Conservation (phyloP, 1,140 invertebrate species). For the Meteorus sp. region DNA sequence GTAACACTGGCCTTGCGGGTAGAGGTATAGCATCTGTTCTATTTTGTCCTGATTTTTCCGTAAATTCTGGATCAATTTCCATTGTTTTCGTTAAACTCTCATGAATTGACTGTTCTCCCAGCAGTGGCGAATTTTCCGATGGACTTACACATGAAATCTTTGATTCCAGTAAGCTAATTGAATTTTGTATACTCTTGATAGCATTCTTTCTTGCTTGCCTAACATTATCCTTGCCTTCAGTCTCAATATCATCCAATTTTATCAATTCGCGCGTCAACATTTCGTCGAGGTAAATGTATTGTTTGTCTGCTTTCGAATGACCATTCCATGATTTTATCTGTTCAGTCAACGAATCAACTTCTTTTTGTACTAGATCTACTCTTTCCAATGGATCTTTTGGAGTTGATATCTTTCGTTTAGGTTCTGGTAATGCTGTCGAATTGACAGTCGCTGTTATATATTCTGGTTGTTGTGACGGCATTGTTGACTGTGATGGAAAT, state of each 20-base stretch:
- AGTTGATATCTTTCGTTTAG: conserved; percentile 52
- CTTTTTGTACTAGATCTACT: conserved; percentile 78
- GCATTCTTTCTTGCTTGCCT: conserved; percentile 82
- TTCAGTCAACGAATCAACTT: conserved; percentile 75
- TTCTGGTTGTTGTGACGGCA: conserved; percentile 33
- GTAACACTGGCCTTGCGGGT: conserved; percentile 30
- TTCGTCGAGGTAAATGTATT: conserved; percentile 88
- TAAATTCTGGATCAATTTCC: too few species aligned
- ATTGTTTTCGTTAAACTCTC: too few species aligned
- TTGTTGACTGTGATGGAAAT: too few species aligned
- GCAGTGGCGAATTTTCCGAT: not conserved
- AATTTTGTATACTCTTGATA: conserved; percentile 84
- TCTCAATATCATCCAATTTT: conserved; percentile 89
- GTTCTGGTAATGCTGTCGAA: conserved; percentile 43
- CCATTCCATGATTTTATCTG: conserved; percentile 80
- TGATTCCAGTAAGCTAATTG: conserved; percentile 79
- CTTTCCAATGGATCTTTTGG: conserved; percentile 73
- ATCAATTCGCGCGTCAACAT: conserved; percentile 92
- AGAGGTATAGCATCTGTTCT: conserved; percentile 27
- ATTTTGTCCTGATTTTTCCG: not conserved
- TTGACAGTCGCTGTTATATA: too few species aligned
- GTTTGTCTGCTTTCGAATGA: conserved; percentile 73
- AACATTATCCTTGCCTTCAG: conserved; percentile 87
- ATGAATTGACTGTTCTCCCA: not conserved
- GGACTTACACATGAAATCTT: conserved; percentile 52